Evolutionary conservation across 1,140 invertebrate species (phyloP).

Genomic region (Pantala flavescens): DNA sequence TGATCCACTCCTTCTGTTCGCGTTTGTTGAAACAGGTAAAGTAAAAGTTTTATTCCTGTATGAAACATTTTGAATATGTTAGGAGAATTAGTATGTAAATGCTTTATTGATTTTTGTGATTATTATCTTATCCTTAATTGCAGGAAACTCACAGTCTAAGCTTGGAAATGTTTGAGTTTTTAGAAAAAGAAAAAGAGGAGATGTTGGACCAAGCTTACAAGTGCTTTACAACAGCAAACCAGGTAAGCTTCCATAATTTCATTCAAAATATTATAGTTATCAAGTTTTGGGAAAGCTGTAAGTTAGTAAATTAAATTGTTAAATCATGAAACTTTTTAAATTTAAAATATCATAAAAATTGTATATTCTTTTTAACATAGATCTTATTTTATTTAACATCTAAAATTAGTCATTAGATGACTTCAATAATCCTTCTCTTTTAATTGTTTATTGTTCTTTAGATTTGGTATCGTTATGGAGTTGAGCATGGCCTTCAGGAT

Average conservation of each 20-base stretch:
- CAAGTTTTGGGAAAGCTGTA: background rate
- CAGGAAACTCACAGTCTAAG: conserved; percentile 58
- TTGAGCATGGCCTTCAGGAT: conserved; percentile 51
- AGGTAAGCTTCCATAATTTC: conserved; percentile 40
- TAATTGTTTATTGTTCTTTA: background rate
- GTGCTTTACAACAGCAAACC: conserved; percentile 64
- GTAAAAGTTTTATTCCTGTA: background rate
- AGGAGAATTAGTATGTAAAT: background rate
- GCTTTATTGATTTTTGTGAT: background rate
- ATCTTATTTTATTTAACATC: too few relatives aligned
- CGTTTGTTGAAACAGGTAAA: conserved; percentile 61
- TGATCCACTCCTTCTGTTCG: conserved; percentile 77
- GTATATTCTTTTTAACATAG: too few relatives aligned
- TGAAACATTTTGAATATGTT: background rate
- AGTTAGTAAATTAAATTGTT: background rate
- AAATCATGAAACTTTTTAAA: background rate
- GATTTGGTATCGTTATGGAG: conserved; percentile 31
- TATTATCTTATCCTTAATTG: conserved; percentile 17
- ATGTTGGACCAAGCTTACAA: conserved; percentile 63
- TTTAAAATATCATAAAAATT: too few relatives aligned
- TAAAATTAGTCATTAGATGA: too few relatives aligned
- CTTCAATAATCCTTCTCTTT: too few relatives aligned
- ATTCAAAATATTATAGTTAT: conserved; percentile 18
- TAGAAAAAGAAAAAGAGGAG: conserved; percentile 64
- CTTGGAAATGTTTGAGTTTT: conserved; percentile 60